Percentiles rank a stretch among this genome's conserved stretches.
phyloP scores from a whole-genome alignment of 2,797 vertebrate species.

The Liasis olivaceus region DNA sequence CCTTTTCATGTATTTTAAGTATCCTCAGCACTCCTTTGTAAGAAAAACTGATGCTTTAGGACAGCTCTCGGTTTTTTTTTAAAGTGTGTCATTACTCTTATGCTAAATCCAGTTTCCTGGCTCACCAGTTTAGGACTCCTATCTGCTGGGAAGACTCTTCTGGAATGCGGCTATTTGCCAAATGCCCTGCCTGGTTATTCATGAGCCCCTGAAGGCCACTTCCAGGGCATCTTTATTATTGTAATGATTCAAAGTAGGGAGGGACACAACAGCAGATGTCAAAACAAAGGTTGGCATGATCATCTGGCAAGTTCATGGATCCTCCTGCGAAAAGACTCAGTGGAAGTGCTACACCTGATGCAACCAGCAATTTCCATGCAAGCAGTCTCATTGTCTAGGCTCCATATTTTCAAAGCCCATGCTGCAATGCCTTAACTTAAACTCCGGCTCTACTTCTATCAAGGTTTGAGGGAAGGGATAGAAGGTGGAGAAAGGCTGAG shows the following conservation, averaged over 20 bases:
- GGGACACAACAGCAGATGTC: neutral
- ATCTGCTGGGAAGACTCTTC: neutral
- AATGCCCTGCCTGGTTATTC: neutral
- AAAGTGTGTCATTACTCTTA: neutral
- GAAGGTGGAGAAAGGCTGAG: neutral
- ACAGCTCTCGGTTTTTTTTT: neutral
- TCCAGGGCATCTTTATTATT: constrained; percentile 5
- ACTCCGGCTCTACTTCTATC: neutral
- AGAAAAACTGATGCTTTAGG: neutral
- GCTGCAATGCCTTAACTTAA: neutral
- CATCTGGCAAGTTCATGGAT: neutral
- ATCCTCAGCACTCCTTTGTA: neutral
- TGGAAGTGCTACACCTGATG: constrained; percentile 9
- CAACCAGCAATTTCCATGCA: neutral
- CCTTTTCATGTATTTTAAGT: too few relatives aligned
- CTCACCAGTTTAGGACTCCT: neutral
- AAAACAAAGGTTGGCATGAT: constrained; percentile 16
- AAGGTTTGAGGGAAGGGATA: too few relatives aligned
- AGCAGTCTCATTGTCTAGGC: neutral
- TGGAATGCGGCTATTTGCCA: neutral
- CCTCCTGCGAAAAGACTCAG: constrained; percentile 3
- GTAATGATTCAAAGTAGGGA: neutral
- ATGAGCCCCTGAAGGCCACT: constrained; percentile 15
- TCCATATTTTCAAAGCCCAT: neutral
- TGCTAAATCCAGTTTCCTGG: neutral